Conservation (phyloP, 2,888 invertebrate genomes). For the Acanthopleura granulata region DNA sequence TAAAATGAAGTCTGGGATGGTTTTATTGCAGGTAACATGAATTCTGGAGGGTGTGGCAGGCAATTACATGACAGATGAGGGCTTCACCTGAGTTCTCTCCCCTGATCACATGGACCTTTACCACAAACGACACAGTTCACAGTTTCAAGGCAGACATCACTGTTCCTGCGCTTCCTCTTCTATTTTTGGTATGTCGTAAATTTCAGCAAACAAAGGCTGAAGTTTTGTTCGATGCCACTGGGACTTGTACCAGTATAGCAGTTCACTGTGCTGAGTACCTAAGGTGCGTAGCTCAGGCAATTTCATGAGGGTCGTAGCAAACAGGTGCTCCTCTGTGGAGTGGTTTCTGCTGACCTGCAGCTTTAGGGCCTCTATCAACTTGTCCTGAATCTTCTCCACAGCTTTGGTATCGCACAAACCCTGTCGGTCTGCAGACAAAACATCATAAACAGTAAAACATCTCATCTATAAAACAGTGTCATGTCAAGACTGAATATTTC, state of each 20-base stretch:
- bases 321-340: constrained; percentile 75
- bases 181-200: constrained; percentile 84
- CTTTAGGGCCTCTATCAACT: constrained; percentile 88
- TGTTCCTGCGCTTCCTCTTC: constrained; percentile 35
- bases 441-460: not conserved
- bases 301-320: constrained; percentile 74
- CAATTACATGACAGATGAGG: too few species aligned
- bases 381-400: constrained; percentile 84
- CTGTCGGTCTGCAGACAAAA: constrained; percentile 77
- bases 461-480: not conserved
- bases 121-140: too few species aligned
- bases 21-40: too few species aligned
- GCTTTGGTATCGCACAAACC: constrained; percentile 85
- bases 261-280: constrained; percentile 84
- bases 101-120: too few species aligned
- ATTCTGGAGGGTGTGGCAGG: too few species aligned
- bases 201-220: constrained; percentile 95
- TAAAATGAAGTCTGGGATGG: too few species aligned
- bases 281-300: constrained; percentile 85
- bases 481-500: too few species aligned
- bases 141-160: too few species aligned
- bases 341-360: constrained; percentile 79
- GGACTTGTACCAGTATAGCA: constrained; percentile 85
- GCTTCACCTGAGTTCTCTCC: too few species aligned
- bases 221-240: constrained; percentile 82